Evolutionary conservation across 1,140 invertebrate species (phyloP).

Genomic region (Bemisia tabaci): DNA sequence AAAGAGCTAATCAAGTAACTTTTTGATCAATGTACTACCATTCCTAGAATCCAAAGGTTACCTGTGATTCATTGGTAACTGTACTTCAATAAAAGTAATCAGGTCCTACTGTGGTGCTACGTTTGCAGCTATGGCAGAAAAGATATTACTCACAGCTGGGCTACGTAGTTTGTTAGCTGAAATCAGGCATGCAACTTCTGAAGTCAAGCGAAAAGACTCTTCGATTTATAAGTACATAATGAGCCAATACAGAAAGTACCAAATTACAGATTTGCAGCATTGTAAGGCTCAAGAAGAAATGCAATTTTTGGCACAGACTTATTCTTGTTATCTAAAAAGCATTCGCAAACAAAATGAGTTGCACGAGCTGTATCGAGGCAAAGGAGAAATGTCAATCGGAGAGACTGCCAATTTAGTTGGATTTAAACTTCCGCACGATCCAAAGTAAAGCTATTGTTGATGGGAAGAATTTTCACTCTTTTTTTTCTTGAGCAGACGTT

Average conservation of each 20-base stretch:
- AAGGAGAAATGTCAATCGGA: conserved; percentile 55
- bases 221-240: conserved; percentile 48
- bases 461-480: too few relatives aligned
- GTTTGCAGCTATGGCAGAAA: not conserved
- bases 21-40: too few relatives aligned
- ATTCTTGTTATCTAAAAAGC: conserved; percentile 56
- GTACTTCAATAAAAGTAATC: too few relatives aligned
- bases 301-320: conserved; percentile 50
- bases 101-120: too few relatives aligned
- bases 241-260: conserved; percentile 51
- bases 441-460: too few relatives aligned
- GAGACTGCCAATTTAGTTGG: conserved; percentile 71
- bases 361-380: conserved; percentile 52
- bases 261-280: conserved; percentile 59
- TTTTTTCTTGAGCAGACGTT: too few relatives aligned
- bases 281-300: conserved; percentile 70
- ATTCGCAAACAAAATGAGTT: conserved; percentile 50
- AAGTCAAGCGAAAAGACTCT: conserved; percentile 39
- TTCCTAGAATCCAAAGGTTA: too few relatives aligned
- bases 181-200: conserved; percentile 37
- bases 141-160: not conserved
- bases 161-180: conserved; percentile 44
- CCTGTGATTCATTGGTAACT: too few relatives aligned
- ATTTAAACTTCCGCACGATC: conserved; percentile 70
- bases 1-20: too few relatives aligned